These are phyloP conservation scores for Bradypodion ventrale DNA, from an alignment of 2,797 vertebrate species.

Conservation along the genomic window DNA sequence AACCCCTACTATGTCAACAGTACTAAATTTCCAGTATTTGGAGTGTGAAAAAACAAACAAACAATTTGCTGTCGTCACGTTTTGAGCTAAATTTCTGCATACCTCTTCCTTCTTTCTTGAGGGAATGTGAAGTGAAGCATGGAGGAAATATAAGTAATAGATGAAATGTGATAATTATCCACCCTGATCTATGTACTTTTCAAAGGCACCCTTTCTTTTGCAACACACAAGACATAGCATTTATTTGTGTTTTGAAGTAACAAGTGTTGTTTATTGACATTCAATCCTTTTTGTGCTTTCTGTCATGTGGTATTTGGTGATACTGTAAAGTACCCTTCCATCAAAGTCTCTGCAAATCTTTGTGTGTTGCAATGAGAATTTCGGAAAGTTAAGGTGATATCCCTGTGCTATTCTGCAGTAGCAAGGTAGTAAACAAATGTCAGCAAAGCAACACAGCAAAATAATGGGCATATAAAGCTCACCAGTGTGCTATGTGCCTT, in stretches of 20 bases:
- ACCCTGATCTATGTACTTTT: too few relatives aligned
- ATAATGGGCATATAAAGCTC: not conserved
- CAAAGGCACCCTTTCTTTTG: too few relatives aligned
- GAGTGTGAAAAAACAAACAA: not conserved
- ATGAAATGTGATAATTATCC: too few relatives aligned
- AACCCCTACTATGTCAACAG: not conserved
- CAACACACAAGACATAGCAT: not conserved
- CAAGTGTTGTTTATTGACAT: not conserved
- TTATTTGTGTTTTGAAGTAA: not conserved
- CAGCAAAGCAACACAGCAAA: not conserved
- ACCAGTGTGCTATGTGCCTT: not conserved
- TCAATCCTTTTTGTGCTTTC: not conserved
- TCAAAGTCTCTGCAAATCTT: not conserved
- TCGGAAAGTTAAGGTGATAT: too few relatives aligned
- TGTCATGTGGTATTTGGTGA: not conserved
- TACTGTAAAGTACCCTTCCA: not conserved
- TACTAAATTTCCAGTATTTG: not conserved
- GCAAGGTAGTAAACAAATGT: not conserved
- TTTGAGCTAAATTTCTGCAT: not conserved
- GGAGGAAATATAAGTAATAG: too few relatives aligned
- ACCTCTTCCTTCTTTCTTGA: not conserved
- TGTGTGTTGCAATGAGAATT: not conserved
- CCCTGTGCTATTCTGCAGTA: not conserved
- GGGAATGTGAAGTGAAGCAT: not conserved
- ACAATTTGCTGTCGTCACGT: not conserved